Base-by-base conservation (phyloP, 2,888 invertebrate species). In the Ophraella communa region DNA sequence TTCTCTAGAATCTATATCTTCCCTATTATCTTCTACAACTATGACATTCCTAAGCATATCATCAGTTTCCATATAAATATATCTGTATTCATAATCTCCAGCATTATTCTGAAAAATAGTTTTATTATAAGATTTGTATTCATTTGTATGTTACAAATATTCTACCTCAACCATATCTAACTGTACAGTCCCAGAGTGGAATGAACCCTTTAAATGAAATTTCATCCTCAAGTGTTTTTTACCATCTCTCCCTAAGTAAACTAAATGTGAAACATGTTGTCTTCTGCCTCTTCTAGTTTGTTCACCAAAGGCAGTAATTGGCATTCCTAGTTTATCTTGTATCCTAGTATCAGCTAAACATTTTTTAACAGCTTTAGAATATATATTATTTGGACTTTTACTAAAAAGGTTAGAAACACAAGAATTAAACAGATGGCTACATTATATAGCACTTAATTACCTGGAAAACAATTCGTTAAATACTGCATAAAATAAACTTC, bases 241-340 rank as follows among this genome's bases (percentile, higher is more conserved):
- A 17, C 93, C 94, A 78, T 93, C 88, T 24, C 65, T 71, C 68
- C 90, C 88, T 69, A 89, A 85, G 81, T 91, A 96, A 44, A 87
- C 84, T 49, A 87, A 83, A 83, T 95, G 93, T 70, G 92, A 91
- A 44, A 95, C 92, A 84, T 94, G 94, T 69, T 92, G 89, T 35
- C 74, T 69, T 51, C 75, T 67, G 21, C 96, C 90, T 71, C 96
- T 85, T 18, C 92, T 85, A 0, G 91, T 91, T 79, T 93, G 93
- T 81, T 96, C 95, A 0, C 96, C 96, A 81, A 88, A 94, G 1
- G 93, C 93, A 80, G 91, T 95, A 30, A 97, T 92, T 4, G 96
- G 95, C 66, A 89, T 85, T n/a, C 97, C 97, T 59, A 96, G 83
- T n/a, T 90, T 87, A 82, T 95, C 93, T 76, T 89, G 87, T 1